phyloP scores from a whole-genome alignment of 2,797 vertebrate genomes.

The Hippocampus kuda region DNA sequence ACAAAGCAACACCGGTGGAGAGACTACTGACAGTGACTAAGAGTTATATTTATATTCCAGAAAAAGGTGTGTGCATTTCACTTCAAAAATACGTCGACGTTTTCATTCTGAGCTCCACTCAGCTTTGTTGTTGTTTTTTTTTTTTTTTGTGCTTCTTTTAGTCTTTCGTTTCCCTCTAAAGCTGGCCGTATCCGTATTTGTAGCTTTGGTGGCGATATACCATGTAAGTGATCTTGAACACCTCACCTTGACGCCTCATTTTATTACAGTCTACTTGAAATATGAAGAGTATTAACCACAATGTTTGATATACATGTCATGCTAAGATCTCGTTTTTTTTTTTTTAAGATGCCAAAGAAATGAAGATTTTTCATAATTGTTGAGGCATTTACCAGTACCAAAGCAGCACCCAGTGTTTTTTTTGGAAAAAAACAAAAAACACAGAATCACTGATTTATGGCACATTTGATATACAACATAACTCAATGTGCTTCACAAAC shows the following conservation, averaged over 20 bases:
- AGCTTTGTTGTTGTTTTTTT: not conserved
- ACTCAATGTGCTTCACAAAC: no score
- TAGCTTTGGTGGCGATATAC: constrained; percentile 75
- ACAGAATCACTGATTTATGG: no score
- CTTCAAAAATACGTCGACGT: not conserved
- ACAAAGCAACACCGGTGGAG: constrained; percentile 57
- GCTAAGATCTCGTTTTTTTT: no score
- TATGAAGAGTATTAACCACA: not conserved
- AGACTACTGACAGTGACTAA: constrained; percentile 53
- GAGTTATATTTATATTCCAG: constrained; percentile 75
- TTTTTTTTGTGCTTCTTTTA: constrained; percentile 38
- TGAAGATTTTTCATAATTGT: no score
- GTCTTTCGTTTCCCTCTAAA: constrained; percentile 81
- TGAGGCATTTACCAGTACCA: no score
- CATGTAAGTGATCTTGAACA: constrained; percentile 65
- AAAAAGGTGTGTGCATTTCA: constrained; percentile 67
- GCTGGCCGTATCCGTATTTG: constrained; percentile 71
- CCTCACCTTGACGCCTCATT: not conserved
- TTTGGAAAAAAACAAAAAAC: no score
- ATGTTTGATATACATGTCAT: not conserved
- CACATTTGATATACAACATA: no score
- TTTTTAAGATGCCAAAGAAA: no score
- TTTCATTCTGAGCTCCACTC: not conserved
- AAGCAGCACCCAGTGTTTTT: no score
- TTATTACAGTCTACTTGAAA: not conserved